These are phyloP conservation scores for Cherax quadricarinatus DNA, from an alignment of 1,140 invertebrate species.

Conservation along the genomic window DNA sequence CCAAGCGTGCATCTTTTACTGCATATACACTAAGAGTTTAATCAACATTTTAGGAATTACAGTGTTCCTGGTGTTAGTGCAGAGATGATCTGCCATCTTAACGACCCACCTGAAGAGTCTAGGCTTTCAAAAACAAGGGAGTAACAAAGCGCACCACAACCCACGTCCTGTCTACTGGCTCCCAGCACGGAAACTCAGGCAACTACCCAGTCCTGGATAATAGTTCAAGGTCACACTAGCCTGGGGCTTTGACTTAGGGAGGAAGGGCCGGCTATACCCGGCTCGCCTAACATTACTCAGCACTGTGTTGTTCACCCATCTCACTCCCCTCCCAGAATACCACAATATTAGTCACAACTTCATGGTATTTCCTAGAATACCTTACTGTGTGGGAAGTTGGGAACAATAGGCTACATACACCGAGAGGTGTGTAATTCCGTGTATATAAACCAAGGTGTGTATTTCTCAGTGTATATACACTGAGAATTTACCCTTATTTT, in stretches of 20 bases:
- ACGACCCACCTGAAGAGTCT: too few species aligned
- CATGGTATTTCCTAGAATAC: background rate
- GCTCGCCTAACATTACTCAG: background rate
- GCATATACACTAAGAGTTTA: too few species aligned
- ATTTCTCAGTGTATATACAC: too few species aligned
- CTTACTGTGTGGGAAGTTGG: background rate
- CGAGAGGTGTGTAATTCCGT: too few species aligned
- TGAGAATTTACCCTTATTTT: too few species aligned
- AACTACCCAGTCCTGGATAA: background rate
- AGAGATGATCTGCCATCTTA: too few species aligned
- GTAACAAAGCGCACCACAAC: background rate
- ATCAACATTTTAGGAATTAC: too few species aligned
- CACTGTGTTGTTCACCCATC: background rate
- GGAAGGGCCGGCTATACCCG: background rate
- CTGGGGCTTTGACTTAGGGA: slow-evolving; percentile 28
- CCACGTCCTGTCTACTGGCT: background rate
- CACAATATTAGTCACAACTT: background rate
- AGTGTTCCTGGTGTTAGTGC: too few species aligned
- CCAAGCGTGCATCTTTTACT: too few species aligned
- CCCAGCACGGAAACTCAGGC: background rate
- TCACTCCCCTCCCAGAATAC: background rate
- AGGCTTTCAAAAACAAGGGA: too few species aligned
- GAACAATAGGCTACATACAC: too few species aligned
- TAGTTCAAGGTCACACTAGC: slow-evolving; percentile 27
- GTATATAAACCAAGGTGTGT: too few species aligned